These are phyloP conservation scores for Megaceryle maxima DNA, from an alignment of 2,113 vertebrate genomes.

Conservation along the genomic window DNA sequence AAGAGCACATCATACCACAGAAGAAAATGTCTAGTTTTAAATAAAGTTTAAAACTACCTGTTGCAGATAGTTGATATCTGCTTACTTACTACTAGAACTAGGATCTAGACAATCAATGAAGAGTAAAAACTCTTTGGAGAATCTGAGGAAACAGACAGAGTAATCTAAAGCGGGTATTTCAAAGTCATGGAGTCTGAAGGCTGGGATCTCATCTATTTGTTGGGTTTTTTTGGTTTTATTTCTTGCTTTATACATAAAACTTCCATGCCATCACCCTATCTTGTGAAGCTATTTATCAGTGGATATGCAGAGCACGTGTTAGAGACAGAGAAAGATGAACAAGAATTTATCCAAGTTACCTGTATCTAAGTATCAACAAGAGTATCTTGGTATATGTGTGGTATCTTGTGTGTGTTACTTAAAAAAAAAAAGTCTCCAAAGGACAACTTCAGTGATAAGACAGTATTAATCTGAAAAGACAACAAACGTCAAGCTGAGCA, in stretches of 20 bases:
- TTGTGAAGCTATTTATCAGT: not conserved
- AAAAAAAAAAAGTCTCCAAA: not conserved
- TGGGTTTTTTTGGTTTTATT: not conserved
- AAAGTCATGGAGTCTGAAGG: not conserved
- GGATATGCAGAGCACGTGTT: accelerated
- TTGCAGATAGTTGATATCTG: not conserved
- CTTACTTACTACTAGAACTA: not conserved
- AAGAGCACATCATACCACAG: not conserved
- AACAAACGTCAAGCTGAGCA: not conserved
- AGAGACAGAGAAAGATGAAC: not conserved
- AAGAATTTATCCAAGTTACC: not conserved
- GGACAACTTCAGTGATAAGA: not conserved
- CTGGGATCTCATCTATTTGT: not conserved
- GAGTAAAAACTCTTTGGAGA: not conserved
- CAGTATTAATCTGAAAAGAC: not conserved
- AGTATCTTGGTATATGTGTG: not conserved
- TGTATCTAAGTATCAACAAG: not conserved
- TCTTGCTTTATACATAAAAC: not conserved
- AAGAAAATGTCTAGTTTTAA: not conserved
- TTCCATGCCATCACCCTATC: not conserved
- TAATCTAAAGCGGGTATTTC: not conserved
- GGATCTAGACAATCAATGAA: not conserved
- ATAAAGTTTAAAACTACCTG: not conserved
- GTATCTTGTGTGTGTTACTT: not conserved
- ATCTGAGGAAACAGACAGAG: not conserved